Base-by-base conservation (phyloP, 2,797 vertebrate species). In the Manis javanica region DNA sequence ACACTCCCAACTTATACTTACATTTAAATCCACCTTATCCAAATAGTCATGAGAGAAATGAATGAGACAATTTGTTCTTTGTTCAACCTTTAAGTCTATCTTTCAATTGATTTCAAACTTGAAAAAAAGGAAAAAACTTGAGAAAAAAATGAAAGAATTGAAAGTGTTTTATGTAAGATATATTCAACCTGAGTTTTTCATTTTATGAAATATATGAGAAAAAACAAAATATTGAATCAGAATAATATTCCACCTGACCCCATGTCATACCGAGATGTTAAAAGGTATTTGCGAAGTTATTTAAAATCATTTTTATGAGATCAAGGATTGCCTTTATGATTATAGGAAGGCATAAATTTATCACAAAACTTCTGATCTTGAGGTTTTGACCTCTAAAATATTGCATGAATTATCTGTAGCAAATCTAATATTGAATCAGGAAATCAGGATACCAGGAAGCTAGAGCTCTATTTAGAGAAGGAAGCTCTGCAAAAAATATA, bases 381-480 rank as follows among this genome's bases (percentile, higher is more conserved):
- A 96, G 4, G 6, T 83, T 93, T 19, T 90, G 16, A 39, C 31
- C 13, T 96, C 42, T 68, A 72, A 96, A 94, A 83, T 78, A 1
- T 59, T 91, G 3, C 3, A 72, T 94, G 26, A 46, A 74, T 96
- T 91, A 71, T 84, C 49, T 77, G 4, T 49, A 46, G 37, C 2
- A 90, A 96, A 82, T 92, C 24, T 94, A 89, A 94, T 90, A 96
- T 53, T 84, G 31, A 91, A 72, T 87, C 46, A 90, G 77, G 49
- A 95, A 90, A 71, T 93, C 57, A 91, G 77, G 49, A 95, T 90
- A 71, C 92, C 57, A 91, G 31, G n/a, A 92, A 91, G 19, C 13
- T 83, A 53, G 10, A 91, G 29, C 34, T 69, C 10, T 96, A 59
- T 87, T 95, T 87, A 91, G 91, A 26, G n/a, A 88, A 95, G 31